Evolutionary conservation across 2,888 invertebrate species (phyloP), one percentile per base, ranked within the genome.

Genomic region (Nasonovia ribisnigri): DNA sequence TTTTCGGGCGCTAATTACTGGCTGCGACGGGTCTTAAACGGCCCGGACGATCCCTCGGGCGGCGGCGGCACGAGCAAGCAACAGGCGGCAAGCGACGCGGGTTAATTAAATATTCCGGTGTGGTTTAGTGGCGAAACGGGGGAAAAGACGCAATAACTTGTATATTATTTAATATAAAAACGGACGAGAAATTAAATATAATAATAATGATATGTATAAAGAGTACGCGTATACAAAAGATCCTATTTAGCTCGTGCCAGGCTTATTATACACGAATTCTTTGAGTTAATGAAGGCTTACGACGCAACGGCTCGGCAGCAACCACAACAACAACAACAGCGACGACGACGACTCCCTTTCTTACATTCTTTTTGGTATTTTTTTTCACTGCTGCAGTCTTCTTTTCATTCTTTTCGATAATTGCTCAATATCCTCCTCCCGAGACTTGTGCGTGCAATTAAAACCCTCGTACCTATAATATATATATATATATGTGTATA

Each of bases 211-310:
- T 42, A 54, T 36, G 87, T 92, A 60, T 77, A 67, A 87, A 29
- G 51, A 87, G 5, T 48, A 77, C 57, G 26, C 77, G 67, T 67
- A 16, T n/a, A 93, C 84, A 93, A 93, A 89, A 89, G 93, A 88
- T 89, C 93, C 84, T 54, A 36, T 90, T 93, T 93, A 89, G 93
- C 93, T 89, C 93, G 93, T 93, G 93, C 89, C 93, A 89, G 77
- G 93, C 77, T 57, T 89, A 89, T 84, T 89, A 84, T 88, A 88
- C 54, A 48, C 46, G 57, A 54, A 24, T 77, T 84, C 42, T 93
- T 57, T 54, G 88, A 89, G 89, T 93, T 93, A 93, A 93, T 93
- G 93, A 93, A 77, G 54, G 84, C 57, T 84, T 84, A 1, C 48
- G 48, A 16, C 24, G 54, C 26, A 1, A 26, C 54, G 6, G 20